Evolutionary conservation across 1,140 invertebrate genomes (phyloP), one percentile per base, ranked within the genome.

Genomic region (Lanistes nyassanus): DNA sequence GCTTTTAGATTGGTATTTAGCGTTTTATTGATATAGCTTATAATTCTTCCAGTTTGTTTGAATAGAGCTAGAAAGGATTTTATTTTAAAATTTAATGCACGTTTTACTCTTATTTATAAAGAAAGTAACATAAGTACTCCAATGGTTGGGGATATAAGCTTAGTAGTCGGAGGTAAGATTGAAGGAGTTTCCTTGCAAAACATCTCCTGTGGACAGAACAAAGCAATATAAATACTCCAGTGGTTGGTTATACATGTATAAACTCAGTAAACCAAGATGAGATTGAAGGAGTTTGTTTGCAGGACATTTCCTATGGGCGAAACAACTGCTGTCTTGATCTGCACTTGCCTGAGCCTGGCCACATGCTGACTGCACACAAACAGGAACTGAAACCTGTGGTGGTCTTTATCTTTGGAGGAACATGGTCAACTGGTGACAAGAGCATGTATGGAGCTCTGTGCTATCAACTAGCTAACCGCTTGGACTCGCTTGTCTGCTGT

Each of bases 341-440:
- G 16, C 88, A 89, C 70, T 67, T 83, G 34, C 82, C 85, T 39
- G 26, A 39, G 16, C 53, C 56, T 19, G 21, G 67, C 21, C 55
- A 70, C 0, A 19, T 71, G 4, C 16, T 68, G 29, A 29, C 37
- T 16, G 37, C 70, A 0, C 74, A 53, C 23, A 75, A 78, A 2
- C 56, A 73, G 11, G 34, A 70, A n/a, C 26, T 26, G 23, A 60
- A 74, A 21, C 87, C 88, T 31, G 83, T 88, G 56, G 80, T 88
- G 2, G 75, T 89, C 21, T 89, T 88, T 83, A 74, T 88, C 13
- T 88, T 83, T 82, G 88, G 88, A 53, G 87, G 87, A 29, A 76
- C 84, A 0, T 89, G 88, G 88, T 76, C 82, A 19, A 81, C 82
- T 26, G 87, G 87, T 34, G 82, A 88, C 74, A 88, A 88, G 72